Evolutionary conservation across 1,140 invertebrate genomes (phyloP).

Genomic region (Hydropsyche tenuis): DNA sequence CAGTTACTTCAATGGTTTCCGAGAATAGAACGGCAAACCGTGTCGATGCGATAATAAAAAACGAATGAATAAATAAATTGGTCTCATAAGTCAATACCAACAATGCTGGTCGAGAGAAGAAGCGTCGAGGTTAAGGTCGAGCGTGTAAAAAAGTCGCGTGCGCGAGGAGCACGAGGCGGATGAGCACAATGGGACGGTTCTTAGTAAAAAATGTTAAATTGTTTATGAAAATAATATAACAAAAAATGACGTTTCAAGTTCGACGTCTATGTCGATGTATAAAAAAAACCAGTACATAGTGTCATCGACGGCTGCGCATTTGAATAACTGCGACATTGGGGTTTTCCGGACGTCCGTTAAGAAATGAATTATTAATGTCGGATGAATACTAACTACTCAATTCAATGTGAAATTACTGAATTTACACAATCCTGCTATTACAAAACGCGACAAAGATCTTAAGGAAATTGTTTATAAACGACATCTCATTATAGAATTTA

Average conservation of each 20-base stretch:
- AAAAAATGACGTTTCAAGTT: not conserved
- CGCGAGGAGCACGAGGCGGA: not conserved
- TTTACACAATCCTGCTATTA: too few relatives aligned
- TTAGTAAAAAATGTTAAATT: conserved; percentile 9
- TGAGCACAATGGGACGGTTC: not conserved
- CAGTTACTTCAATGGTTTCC: conserved; percentile 4
- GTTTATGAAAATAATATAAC: too few relatives aligned
- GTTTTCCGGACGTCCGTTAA: not conserved
- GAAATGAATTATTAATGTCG: too few relatives aligned
- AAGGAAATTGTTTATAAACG: too few relatives aligned
- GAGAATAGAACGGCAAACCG: conserved; percentile 18
- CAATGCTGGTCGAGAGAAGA: conserved; percentile 19
- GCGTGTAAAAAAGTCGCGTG: not conserved
- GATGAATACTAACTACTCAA: too few relatives aligned
- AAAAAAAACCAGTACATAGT: too few relatives aligned
- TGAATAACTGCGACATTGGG: not conserved
- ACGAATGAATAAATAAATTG: conserved; percentile 19
- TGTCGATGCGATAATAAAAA: not conserved
- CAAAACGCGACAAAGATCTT: too few relatives aligned
- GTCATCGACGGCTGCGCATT: not conserved
- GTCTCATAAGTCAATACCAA: conserved; percentile 24
- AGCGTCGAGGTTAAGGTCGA: conserved; percentile 25
- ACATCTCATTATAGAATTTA: too few relatives aligned
- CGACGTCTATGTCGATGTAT: not conserved
- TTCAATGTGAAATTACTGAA: too few relatives aligned